A percentile compares a stretch with the other conserved stretches of the same genome.
phyloP scores from a whole-genome alignment of 2,797 vertebrate species.

The Chrosomus eos region DNA sequence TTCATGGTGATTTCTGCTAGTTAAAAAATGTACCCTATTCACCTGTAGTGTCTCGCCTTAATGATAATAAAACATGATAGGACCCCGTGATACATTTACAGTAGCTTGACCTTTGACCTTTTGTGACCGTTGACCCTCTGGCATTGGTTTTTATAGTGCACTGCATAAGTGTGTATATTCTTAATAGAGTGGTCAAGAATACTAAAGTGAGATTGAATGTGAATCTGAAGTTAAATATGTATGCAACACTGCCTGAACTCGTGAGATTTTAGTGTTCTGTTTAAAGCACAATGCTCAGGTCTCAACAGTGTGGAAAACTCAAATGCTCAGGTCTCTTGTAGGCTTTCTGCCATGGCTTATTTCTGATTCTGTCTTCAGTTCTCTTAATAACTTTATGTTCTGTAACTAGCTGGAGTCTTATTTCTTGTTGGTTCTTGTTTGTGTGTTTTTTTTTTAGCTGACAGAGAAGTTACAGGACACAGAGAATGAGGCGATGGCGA shows the following conservation, averaged over 20 bases:
- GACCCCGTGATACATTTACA: neutral
- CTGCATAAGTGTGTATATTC: neutral
- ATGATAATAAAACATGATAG: neutral
- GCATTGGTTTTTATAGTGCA: neutral
- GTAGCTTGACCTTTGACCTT: slow-evolving; percentile 1
- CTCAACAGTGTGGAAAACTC: neutral
- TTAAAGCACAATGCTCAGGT: neutral
- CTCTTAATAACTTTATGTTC: neutral
- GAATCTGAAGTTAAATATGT: neutral
- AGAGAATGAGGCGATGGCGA: slow-evolving; percentile 96
- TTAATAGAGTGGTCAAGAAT: neutral
- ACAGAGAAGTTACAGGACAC: slow-evolving; percentile 95
- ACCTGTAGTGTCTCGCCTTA: too few species aligned
- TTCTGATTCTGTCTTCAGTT: neutral
- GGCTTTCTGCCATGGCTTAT: neutral
- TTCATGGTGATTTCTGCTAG: too few species aligned
- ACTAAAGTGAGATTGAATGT: neutral
- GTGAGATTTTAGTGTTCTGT: neutral
- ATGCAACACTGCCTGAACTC: neutral
- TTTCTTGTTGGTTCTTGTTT: slow-evolving; percentile 28
- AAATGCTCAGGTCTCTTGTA: neutral
- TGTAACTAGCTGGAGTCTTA: neutral
- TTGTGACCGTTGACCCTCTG: neutral
- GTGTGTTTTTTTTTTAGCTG: slow-evolving; percentile 73
- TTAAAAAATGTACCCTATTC: too few species aligned